Conservation (phyloP, 2,797 vertebrate species). For the Crypturellus tataupa region DNA sequence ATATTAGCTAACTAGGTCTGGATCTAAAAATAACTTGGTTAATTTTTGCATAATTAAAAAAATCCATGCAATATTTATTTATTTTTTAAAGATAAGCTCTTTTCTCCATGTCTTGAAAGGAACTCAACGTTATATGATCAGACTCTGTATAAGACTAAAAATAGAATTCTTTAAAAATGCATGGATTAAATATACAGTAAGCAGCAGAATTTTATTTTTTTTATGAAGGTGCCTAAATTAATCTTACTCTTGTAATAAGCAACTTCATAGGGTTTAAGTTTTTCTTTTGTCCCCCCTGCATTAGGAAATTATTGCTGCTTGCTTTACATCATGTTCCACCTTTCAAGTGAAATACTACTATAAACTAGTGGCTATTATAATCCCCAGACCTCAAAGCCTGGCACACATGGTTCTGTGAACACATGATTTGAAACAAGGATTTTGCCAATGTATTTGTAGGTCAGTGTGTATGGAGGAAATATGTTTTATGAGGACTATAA, state of each 20-base stretch:
- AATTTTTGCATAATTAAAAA: background rate
- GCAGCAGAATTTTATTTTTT: conserved; percentile 13
- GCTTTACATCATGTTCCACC: conserved; percentile 55
- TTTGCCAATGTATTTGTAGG: conserved; percentile 41
- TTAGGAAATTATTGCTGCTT: conserved; percentile 49
- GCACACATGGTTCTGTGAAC: conserved; percentile 46
- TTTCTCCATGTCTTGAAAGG: background rate
- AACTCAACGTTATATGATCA: background rate
- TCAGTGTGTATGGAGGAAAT: conserved; percentile 22
- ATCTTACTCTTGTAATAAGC: conserved; percentile 28
- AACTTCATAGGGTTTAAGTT: background rate
- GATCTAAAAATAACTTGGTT: background rate
- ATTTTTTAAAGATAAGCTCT: background rate
- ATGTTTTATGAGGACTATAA: conserved; percentile 57
- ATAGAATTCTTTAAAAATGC: conserved; percentile 32
- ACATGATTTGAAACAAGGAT: conserved; percentile 46
- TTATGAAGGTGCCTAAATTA: conserved; percentile 37
- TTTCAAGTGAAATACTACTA: conserved; percentile 55
- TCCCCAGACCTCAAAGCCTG: conserved; percentile 48
- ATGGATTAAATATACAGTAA: conserved; percentile 41
- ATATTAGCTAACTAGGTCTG: background rate
- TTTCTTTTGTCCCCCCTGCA: background rate
- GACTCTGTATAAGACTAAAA: conserved; percentile 9
- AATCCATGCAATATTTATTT: background rate
- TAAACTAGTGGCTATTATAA: conserved; percentile 42